Base-by-base conservation (phyloP, 2,113 vertebrate genomes). In the Todiramphus saurophagus region DNA sequence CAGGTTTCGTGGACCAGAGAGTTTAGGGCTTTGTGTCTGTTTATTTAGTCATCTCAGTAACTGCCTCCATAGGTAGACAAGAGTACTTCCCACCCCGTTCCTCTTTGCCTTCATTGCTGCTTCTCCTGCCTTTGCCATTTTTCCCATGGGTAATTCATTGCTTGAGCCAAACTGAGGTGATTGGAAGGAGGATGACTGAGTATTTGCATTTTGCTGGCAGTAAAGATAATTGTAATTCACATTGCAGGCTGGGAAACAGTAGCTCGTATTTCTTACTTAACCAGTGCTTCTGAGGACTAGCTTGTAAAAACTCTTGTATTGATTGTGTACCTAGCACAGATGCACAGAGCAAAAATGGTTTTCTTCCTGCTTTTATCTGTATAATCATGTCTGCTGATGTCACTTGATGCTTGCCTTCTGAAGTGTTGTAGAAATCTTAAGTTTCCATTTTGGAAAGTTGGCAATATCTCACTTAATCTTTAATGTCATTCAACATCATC, bases 191-290 rank as follows among this genome's bases (percentile, higher is more conserved):
- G 37, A 43, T 87, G 66, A 43, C 19, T 50, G 81, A 67, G 16
- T 76, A 80, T 90, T 93, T 96, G 33, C 39, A 20, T 95, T 85
- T 84, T 95, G 39, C 35, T 89, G 50, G 46, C 41, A 84, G 81
- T 62, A 78, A 77, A 60, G 51, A 46, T 95, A 50, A 69, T 83
- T 85, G 39, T 35, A 58, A 55, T 74, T 75, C 74, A 37, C 30
- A 43, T 23, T 66, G 6, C 18, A 8, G 66, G 8, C 69, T 67
- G 69, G 41, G 55, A 21, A 75, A 9, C 56, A 3, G 72, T 31
- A 74, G n/a, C 51, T 91, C 51, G 18, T 74, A 75, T 77, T 93
- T 77, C 68, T 58, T 76, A 50, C 77, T 95, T 87, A 86, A 50
- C 63, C 46, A 44, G 30, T 60, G 28, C 67, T 92, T n/a, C 53